phyloP scores from a whole-genome alignment of 2,797 vertebrate species.

The Leuciscus waleckii region DNA sequence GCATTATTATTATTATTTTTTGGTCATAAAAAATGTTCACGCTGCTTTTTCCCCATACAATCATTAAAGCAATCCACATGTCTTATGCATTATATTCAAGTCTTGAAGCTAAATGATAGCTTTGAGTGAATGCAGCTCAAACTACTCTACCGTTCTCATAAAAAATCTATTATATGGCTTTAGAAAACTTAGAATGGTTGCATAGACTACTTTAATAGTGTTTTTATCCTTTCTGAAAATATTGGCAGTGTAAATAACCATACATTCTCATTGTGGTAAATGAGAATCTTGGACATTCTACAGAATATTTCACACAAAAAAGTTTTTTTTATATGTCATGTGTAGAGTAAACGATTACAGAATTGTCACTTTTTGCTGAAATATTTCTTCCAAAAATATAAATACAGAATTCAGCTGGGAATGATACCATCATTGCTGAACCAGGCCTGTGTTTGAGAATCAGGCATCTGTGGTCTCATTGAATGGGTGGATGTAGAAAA shows the following conservation, averaged over 20 bases:
- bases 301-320: background rate
- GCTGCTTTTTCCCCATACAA: background rate
- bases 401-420: background rate
- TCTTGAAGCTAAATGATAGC: background rate
- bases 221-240: background rate
- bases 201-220: background rate
- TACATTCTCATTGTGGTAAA: background rate
- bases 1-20: background rate
- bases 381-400: background rate
- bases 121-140: background rate
- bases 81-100: background rate
- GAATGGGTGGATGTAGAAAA: constrained; percentile 75
- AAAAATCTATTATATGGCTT: too few relatives aligned
- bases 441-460: constrained; percentile 86
- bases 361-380: background rate
- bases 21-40: background rate
- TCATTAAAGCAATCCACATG: background rate
- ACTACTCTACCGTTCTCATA: background rate
- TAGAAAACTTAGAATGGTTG: background rate
- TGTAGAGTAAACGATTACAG: background rate
- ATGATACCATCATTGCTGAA: constrained; percentile 86
- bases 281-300: background rate
- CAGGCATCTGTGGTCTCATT: constrained; percentile 78
- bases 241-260: background rate
- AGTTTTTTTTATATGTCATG: too few relatives aligned